phyloP scores from a whole-genome alignment of 2,797 vertebrate genomes.

The Nannoperca obscura region DNA sequence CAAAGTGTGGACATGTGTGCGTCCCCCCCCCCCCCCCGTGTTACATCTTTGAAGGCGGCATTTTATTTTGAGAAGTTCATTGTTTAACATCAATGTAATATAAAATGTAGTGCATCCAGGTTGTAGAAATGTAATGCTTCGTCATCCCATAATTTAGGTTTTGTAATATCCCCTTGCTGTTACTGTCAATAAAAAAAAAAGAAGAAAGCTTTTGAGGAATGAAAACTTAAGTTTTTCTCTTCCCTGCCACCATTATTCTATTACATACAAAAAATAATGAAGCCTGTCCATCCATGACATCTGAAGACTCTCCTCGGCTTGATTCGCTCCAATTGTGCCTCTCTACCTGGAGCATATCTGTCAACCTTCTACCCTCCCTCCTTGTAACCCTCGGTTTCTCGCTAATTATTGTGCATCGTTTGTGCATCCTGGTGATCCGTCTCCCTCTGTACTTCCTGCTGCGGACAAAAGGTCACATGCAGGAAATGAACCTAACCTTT shows the following conservation, averaged over 20 bases:
- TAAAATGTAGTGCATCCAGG: not conserved
- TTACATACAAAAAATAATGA: slow-evolving; percentile 7
- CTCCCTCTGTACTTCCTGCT: slow-evolving; percentile 49
- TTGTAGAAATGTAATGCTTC: not conserved
- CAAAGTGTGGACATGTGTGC: not conserved
- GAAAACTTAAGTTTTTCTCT: slow-evolving; percentile 1
- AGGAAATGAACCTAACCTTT: slow-evolving; percentile 69
- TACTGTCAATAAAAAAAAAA: not conserved
- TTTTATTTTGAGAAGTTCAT: not conserved
- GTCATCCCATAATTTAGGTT: not conserved
- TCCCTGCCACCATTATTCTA: not conserved
- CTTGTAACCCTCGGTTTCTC: slow-evolving; percentile 7
- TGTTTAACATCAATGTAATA: not conserved
- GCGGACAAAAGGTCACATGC: slow-evolving; percentile 67
- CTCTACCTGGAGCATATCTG: slow-evolving; percentile 26
- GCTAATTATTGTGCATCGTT: slow-evolving; percentile 60
- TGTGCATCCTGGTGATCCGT: slow-evolving; percentile 46
- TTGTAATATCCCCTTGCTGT: not conserved
- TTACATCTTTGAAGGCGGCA: not conserved
- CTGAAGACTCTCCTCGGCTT: slow-evolving; percentile 18
- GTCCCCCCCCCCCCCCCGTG: too few relatives aligned
- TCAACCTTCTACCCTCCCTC: slow-evolving; percentile 24
- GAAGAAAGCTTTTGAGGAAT: slow-evolving; percentile 17
- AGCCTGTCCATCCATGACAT: slow-evolving; percentile 14
- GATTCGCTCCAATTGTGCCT: slow-evolving; percentile 27